Percentiles rank a stretch among this genome's conserved stretches.
Conservation (phyloP, 2,113 vertebrate species). For the Polyodon spathula region DNA sequence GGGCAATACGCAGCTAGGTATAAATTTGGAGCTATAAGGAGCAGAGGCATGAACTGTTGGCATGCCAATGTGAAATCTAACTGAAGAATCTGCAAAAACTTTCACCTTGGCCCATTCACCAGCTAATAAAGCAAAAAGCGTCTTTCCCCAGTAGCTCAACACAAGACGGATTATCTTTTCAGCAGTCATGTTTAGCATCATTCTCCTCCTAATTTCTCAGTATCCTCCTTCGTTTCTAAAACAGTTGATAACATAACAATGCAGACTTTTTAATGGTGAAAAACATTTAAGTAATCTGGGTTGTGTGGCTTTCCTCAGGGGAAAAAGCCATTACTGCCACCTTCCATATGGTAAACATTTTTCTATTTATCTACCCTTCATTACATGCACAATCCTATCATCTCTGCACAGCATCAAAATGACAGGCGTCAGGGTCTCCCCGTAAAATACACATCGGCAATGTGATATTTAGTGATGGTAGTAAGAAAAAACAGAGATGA, state of each 20-base stretch:
- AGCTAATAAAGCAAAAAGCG: conserved; percentile 41
- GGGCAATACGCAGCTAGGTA: conserved; percentile 2
- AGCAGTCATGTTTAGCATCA: conserved; percentile 44
- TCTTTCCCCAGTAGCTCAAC: conserved; percentile 33
- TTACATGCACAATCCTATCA: conserved; percentile 56
- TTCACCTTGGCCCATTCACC: no score
- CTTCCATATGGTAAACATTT: no score
- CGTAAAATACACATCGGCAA: conserved; percentile 53
- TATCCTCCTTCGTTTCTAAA: no score
- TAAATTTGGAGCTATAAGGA: neutral
- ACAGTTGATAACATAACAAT: no score
- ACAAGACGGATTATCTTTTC: conserved; percentile 48
- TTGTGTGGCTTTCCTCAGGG: neutral
- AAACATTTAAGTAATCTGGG: conserved; percentile 35
- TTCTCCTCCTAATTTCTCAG: no score
- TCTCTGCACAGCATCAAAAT: conserved; percentile 50
- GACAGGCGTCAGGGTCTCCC: conserved; percentile 60
- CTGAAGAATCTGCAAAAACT: conserved; percentile 42
- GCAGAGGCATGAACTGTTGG: conserved; percentile 24
- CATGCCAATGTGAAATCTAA: conserved; percentile 61
- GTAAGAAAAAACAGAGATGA: conserved; percentile 38
- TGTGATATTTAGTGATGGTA: conserved; percentile 46
- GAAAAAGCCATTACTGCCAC: no score
- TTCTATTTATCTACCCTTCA: conserved; percentile 56
- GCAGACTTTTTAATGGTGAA: conserved; percentile 27